Conservation (phyloP, 2,888 invertebrate species). For the Oscheius sp. region DNA sequence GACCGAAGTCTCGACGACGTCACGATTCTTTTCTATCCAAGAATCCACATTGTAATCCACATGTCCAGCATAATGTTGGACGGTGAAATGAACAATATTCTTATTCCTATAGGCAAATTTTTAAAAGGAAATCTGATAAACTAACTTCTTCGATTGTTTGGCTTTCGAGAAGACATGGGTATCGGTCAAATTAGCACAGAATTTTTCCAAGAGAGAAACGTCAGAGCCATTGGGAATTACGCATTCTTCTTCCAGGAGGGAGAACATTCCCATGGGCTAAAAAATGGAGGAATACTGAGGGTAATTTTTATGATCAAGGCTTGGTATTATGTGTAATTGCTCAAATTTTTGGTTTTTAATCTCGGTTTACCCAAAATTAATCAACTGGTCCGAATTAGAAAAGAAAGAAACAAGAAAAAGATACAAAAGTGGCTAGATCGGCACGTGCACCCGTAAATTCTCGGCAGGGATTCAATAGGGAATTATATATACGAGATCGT, state of each 20-base stretch:
- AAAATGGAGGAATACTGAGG: too few species aligned
- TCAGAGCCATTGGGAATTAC: conserved; percentile 72
- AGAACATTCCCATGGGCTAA: conserved; percentile 69
- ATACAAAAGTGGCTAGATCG: too few species aligned
- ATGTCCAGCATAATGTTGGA: conserved; percentile 75
- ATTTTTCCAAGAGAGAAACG: conserved; percentile 64
- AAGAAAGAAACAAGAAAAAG: too few species aligned
- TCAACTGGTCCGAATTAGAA: too few species aligned
- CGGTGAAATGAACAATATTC: conserved; percentile 62
- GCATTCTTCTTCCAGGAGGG: conserved; percentile 72
- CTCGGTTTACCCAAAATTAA: too few species aligned
- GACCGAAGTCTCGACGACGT: conserved; percentile 66
- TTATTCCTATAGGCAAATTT: conserved; percentile 29
- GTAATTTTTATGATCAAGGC: too few species aligned
- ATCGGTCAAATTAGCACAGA: conserved; percentile 51
- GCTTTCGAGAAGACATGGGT: conserved; percentile 64
- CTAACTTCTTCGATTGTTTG: conserved; percentile 67
- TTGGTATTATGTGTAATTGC: not conserved
- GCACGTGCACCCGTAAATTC: too few species aligned
- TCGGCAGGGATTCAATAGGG: too few species aligned
- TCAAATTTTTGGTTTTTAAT: too few species aligned
- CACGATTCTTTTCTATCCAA: conserved; percentile 76
- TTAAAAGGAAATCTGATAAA: not conserved
- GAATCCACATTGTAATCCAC: conserved; percentile 75
- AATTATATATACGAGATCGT: too few species aligned